Evolutionary conservation across 1,140 invertebrate species (phyloP).

Genomic region (Drosophila arawakana): DNA sequence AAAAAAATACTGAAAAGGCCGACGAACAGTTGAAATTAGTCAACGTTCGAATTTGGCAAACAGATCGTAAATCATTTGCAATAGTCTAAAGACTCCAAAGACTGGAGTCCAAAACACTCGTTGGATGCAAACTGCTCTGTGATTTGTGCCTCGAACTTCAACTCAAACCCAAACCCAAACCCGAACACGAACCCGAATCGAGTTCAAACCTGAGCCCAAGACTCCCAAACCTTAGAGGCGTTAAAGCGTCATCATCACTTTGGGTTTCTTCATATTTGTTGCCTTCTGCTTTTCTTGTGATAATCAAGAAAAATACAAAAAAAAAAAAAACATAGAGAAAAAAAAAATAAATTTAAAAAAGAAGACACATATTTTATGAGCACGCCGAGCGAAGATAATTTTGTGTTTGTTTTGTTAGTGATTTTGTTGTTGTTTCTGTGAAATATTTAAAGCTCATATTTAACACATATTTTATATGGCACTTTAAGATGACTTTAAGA

Average conservation of each 20-base stretch:
- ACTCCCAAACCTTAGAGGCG: slow-evolving; percentile 14
- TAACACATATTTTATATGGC: slow-evolving; percentile 70
- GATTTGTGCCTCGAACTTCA: slow-evolving; percentile 39
- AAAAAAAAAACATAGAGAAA: no score
- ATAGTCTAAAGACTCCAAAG: slow-evolving; percentile 8
- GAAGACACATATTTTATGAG: slow-evolving; percentile 53
- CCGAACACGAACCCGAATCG: slow-evolving; percentile 7
- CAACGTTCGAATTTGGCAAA: slow-evolving; percentile 75
- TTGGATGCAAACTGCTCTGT: slow-evolving; percentile 45
- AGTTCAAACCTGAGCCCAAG: not conserved
- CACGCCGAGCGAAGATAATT: slow-evolving; percentile 46
- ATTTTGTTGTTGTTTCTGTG: slow-evolving; percentile 27
- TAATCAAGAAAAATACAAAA: slow-evolving; percentile 45
- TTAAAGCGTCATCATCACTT: slow-evolving; percentile 44
- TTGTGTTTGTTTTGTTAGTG: slow-evolving; percentile 24
- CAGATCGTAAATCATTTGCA: slow-evolving; percentile 69
- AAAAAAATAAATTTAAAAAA: not conserved
- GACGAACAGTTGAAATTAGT: slow-evolving; percentile 63
- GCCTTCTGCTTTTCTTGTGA: slow-evolving; percentile 30
- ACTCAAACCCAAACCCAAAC: slow-evolving; percentile 22
- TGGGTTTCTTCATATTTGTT: slow-evolving; percentile 8
- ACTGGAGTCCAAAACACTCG: slow-evolving; percentile 15
- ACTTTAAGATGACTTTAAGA: slow-evolving; percentile 65
- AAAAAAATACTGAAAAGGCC: slow-evolving; percentile 2
- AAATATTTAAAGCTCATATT: slow-evolving; percentile 64